Percentiles rank a stretch among this genome's conserved stretches.
Conservation (phyloP, 2,113 vertebrate genomes). For the Xiphophorus maculatus region DNA sequence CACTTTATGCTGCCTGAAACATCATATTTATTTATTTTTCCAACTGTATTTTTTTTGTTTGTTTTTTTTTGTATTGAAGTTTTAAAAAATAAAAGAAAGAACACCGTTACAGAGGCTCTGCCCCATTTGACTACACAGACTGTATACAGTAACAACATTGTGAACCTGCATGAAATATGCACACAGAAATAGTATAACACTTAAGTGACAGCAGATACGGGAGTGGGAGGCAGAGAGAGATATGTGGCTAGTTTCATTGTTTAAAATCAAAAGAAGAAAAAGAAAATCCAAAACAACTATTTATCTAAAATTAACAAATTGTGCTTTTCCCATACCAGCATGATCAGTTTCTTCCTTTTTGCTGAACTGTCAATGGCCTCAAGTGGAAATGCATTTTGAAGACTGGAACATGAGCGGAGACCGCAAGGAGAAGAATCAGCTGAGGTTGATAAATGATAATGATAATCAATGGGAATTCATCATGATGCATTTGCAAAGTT, state of each 20-base stretch:
- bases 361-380: constrained; percentile 69
- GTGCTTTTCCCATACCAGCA: constrained; percentile 90
- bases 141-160: constrained; percentile 89
- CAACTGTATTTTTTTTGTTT: constrained; percentile 57
- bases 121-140: constrained; percentile 88
- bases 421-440: constrained; percentile 23
- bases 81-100: constrained; percentile 62
- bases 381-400: constrained; percentile 50
- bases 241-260: constrained; percentile 76
- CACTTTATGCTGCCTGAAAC: constrained; percentile 87
- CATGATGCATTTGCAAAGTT: constrained; percentile 34
- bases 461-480: constrained; percentile 35
- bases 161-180: constrained; percentile 81
- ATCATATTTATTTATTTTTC: constrained; percentile 67
- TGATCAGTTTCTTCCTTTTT: constrained; percentile 75
- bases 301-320: constrained; percentile 82
- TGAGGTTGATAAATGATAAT: constrained; percentile 18
- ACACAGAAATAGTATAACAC: constrained; percentile 81
- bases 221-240: constrained; percentile 77
- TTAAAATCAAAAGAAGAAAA: constrained; percentile 58
- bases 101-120: constrained; percentile 87
- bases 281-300: constrained; percentile 64
- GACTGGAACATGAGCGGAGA: constrained; percentile 58
- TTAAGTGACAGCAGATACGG: constrained; percentile 83
- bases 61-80: constrained; percentile 73